Base-by-base conservation (phyloP, 1,140 invertebrate species). In the Frieseomelitta varia region DNA sequence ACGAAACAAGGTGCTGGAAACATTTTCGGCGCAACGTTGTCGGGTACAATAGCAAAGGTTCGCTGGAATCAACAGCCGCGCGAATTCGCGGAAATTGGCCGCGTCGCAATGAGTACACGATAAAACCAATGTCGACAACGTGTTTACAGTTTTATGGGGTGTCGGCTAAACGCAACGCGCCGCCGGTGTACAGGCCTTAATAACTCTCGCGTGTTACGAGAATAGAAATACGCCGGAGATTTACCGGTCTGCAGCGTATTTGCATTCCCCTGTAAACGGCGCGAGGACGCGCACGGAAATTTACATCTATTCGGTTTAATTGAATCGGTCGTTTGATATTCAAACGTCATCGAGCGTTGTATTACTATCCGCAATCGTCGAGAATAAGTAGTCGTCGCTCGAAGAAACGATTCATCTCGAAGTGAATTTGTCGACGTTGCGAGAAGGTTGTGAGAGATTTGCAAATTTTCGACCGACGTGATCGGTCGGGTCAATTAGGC, bases 121-220 rank as follows among this genome's bases (percentile, higher is more conserved):
- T 89, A 89, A 89, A 89, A 89, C 84, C 88, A 84, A 84, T 89
- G 85, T 85, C 68, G 77, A 85, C 68, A 89, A 80, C 84, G 77
- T 84, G 88, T 89, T 86, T 86, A 81, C 88, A 86, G 87, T 89
- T 89, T 89, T 89, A 89, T 85, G 87, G 88, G 87, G 77, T 89
- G 87, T 84, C 67, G 81, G 77, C 63, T 75, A 75, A 89, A 86
- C 86, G 81, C 77, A 56, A 81, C 71, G 10, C 39, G 39, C 39
- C 39, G 39, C 39, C 39, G 51, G 30, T 58, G 69, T 80, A 69
- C 69, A 39, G n/a, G 27, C 79, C 73, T 85, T 85, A 85, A 85
- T 76, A 85, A 85, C 72, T 85, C 84, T 85, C 47, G 55, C 73
- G 79, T 53, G 73, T 82, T 81, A 56, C 71, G 55, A 51, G 73